These are phyloP conservation scores for Sylvicapra grimmia DNA, from an alignment of 2,113 vertebrate genomes.

Conservation along the genomic window DNA sequence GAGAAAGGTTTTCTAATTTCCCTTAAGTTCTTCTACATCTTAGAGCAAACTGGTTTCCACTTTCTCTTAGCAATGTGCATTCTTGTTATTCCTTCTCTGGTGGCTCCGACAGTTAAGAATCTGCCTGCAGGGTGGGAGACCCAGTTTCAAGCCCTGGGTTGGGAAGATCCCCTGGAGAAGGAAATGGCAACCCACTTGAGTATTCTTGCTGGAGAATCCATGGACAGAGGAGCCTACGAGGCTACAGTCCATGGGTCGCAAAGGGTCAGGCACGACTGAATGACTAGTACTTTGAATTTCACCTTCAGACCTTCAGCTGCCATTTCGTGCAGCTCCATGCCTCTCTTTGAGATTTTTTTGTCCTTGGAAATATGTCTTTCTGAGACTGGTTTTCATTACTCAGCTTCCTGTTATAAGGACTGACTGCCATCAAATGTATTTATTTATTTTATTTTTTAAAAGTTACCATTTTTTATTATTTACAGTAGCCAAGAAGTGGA, in stretches of 20 bases:
- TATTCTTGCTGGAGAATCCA: background rate
- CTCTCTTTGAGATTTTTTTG: background rate
- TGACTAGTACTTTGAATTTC: background rate
- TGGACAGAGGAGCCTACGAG: background rate
- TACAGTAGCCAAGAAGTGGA: too few relatives aligned
- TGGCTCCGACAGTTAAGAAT: background rate
- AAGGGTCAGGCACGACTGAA: fast-evolving
- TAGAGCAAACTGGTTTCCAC: background rate
- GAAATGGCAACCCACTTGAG: background rate
- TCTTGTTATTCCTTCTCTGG: background rate
- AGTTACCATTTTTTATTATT: too few relatives aligned
- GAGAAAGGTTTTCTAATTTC: background rate
- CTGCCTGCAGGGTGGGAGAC: background rate
- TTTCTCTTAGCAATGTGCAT: background rate
- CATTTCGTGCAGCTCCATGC: background rate
- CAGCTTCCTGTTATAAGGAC: background rate
- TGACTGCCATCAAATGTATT: background rate
- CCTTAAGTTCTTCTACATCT: background rate
- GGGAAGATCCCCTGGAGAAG: background rate
- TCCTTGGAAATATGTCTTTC: background rate
- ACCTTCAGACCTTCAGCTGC: background rate
- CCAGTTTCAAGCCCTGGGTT: background rate
- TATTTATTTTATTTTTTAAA: too few relatives aligned
- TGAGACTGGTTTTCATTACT: background rate
- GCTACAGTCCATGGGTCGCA: background rate